Evolutionary conservation across 2,888 invertebrate species (phyloP).

Genomic region (Mechanitis mazaeus): DNA sequence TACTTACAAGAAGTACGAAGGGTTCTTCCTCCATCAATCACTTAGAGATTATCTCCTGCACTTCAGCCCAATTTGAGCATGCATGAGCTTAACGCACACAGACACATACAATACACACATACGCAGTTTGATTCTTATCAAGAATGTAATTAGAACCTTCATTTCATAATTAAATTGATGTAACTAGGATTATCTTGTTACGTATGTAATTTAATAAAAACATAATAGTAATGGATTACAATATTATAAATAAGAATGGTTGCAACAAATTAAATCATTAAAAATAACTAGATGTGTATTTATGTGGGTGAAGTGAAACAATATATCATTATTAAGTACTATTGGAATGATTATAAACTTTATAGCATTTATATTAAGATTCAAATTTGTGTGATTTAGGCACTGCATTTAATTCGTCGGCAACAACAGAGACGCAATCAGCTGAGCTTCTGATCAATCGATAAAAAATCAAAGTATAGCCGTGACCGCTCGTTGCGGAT

Average conservation of each 20-base stretch:
- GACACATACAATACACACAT: conserved; percentile 23
- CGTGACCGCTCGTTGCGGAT: conserved; percentile 56
- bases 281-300: background rate
- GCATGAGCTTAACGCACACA: conserved; percentile 68
- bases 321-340: background rate
- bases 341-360: background rate
- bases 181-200: conserved; percentile 6
- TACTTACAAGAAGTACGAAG: conserved; percentile 26
- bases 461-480: conserved; percentile 62
- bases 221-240: background rate
- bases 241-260: too few species aligned
- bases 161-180: background rate
- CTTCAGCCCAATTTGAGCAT: conserved; percentile 74
- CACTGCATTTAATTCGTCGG: conserved; percentile 54
- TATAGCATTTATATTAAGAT: background rate
- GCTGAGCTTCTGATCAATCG: conserved; percentile 72
- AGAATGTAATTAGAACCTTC: conserved; percentile 8
- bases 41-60: conserved; percentile 79
- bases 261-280: background rate
- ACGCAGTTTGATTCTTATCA: background rate
- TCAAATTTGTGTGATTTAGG: conserved; percentile 2
- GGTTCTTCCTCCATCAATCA: conserved; percentile 42
- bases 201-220: background rate
- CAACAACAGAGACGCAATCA: conserved; percentile 73
- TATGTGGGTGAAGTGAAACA: background rate